Evolutionary conservation across 92 coral and sea anemone species (phyloP), one percentile per base, ranked within the genome.

Genomic region (Paragorgia papillata): DNA sequence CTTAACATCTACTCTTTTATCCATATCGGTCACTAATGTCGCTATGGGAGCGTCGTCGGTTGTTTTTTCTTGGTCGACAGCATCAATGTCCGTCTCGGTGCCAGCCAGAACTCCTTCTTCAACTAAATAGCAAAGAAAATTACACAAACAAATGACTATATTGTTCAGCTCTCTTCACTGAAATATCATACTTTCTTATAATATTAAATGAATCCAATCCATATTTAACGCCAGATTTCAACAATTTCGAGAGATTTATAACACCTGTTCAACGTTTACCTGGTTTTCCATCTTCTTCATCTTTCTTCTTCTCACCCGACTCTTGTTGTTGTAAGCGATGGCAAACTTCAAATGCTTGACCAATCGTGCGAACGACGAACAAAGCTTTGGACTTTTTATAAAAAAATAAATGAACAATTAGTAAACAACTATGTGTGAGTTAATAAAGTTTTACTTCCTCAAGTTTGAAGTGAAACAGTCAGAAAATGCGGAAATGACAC

Each of bases 261-360:
- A n/a, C n/a, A n/a, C n/a, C n/a, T n/a, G n/a, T n/a, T n/a, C n/a
- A n/a, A n/a, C n/a, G n/a, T n/a, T n/a, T n/a, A n/a, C n/a, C n/a
- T n/a, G n/a, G n/a, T n/a, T n/a, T n/a, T n/a, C n/a, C 85, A 4
- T 25, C 49, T 51, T 40, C 62, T 19, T 27, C 81, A 22, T 75
- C 61, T 28, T 69, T 75, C 51, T 80, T 59, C 60, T 48, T 49
- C 32, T 53, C 69, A n/a, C 82, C 81, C 17, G 80, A 18, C 30
- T 81, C 32, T 64, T 75, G 82, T 18, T 83, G 79, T 51, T 66
- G 82, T 29, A 65, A 64, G 79, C 79, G 87, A 71, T 93, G 97
- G 33, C 97, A 93, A 65, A 93, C 97, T 81, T 93, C 97, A 89
- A 93, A 93, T 74, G 97, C 97, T 63, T 93, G 97, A 6, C 97